A percentile compares a stretch with the other conserved stretches of the same genome.
Conservation (phyloP, 2,113 vertebrate genomes). For the Tragelaphus imberbis region DNA sequence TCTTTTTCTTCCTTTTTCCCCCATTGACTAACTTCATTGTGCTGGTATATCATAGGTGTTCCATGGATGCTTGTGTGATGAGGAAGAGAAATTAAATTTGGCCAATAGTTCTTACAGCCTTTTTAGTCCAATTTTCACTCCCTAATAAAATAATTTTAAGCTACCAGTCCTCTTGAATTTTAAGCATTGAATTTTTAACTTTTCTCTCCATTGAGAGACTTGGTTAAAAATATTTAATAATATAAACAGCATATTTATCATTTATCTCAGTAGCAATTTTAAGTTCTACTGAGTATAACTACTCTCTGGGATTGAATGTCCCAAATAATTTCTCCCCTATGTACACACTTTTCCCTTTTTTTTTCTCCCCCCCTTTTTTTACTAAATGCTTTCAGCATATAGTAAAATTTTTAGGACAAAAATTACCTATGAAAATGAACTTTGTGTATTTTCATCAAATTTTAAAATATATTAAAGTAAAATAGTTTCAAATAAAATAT, state of each 20-base stretch:
- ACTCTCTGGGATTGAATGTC: neutral
- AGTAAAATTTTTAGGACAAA: neutral
- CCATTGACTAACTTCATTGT: neutral
- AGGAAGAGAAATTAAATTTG: neutral
- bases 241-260: neutral
- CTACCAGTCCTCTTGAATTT: neutral
- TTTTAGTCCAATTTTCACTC: neutral
- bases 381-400: neutral
- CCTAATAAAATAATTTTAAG: neutral
- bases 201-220: neutral
- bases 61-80: neutral
- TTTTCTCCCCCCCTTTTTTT: neutral
- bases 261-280: neutral
- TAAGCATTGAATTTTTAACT: neutral
- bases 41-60: neutral
- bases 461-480: neutral
- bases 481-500: neutral
- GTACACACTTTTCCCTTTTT: neutral
- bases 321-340: neutral
- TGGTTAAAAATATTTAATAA: neutral
- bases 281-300: neutral
- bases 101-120: neutral
- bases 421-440: neutral
- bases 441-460: neutral
- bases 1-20: neutral